These are phyloP conservation scores for Myrmecophaga tridactyla DNA, from an alignment of 2,113 vertebrate genomes.

Conservation along the genomic window DNA sequence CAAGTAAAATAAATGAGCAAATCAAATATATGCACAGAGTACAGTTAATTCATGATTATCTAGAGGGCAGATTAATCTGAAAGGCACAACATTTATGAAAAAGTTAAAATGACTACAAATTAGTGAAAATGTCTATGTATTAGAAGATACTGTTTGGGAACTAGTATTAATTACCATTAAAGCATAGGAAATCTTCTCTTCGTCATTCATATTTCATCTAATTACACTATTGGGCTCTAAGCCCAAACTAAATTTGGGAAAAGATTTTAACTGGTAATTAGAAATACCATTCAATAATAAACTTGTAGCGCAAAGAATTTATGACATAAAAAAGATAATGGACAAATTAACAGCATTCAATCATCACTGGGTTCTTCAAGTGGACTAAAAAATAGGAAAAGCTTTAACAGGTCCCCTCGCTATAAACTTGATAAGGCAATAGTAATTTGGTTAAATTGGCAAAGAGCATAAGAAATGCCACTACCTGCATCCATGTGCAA, in stretches of 20 bases:
- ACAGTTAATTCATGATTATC: neutral
- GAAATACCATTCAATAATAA: neutral
- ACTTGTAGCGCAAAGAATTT: neutral
- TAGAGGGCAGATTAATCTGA: neutral
- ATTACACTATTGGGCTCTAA: neutral
- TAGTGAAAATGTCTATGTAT: neutral
- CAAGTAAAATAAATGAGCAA: constrained; percentile 5
- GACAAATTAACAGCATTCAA: neutral
- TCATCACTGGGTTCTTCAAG: neutral
- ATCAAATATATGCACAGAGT: neutral
- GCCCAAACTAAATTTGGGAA: neutral
- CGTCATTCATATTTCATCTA: neutral
- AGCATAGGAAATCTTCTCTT: neutral
- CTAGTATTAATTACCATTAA: neutral
- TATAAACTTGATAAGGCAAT: neutral
- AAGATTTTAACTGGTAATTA: neutral
- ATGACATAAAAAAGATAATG: neutral
- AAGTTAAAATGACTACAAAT: neutral
- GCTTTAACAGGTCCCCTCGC: neutral
- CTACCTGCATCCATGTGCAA: neutral
- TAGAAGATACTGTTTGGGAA: neutral
- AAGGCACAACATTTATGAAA: neutral
- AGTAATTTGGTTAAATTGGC: neutral
- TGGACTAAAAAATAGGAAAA: neutral
- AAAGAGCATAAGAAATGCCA: neutral